Percentiles rank a stretch among this genome's conserved stretches.
Evolutionary conservation across 2,113 vertebrate genomes (phyloP).

Genomic region (Rhabdomys dilectus): DNA sequence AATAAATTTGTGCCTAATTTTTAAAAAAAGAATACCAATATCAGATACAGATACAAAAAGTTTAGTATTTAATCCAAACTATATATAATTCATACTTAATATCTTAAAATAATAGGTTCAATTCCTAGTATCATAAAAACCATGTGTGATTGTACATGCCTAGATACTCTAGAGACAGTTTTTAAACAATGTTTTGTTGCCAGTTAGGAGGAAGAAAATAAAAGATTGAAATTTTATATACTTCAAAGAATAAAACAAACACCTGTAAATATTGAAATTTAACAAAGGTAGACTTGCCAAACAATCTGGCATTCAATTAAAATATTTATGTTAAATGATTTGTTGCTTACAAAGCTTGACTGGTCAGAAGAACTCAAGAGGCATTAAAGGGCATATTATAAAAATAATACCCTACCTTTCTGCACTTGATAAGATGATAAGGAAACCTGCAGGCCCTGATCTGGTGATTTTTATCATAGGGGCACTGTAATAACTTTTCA

Average conservation of each 20-base stretch:
- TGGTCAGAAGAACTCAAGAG: slow-evolving; percentile 59
- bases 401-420: slow-evolving; percentile 88
- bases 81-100: slow-evolving; percentile 31
- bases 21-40: background rate
- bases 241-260: slow-evolving; percentile 52
- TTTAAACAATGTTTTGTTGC: slow-evolving; percentile 36
- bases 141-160: background rate
- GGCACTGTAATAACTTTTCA: slow-evolving; percentile 92
- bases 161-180: slow-evolving; percentile 13
- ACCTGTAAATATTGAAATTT: slow-evolving; percentile 49
- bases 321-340: slow-evolving; percentile 53
- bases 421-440: slow-evolving; percentile 96
- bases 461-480: slow-evolving; percentile 91
- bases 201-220: background rate
- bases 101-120: slow-evolving; percentile 19
- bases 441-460: slow-evolving; percentile 93
- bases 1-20: too few relatives aligned
- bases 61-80: slow-evolving; percentile 50
- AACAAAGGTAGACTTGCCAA: slow-evolving; percentile 44
- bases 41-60: slow-evolving; percentile 42
- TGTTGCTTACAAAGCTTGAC: background rate
- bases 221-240: slow-evolving; percentile 42
- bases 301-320: slow-evolving; percentile 55
- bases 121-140: background rate
- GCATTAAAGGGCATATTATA: slow-evolving; percentile 35